These are phyloP conservation scores for Stegodyphus dumicola DNA, from an alignment of 1,140 invertebrate species.

Conservation along the genomic window DNA sequence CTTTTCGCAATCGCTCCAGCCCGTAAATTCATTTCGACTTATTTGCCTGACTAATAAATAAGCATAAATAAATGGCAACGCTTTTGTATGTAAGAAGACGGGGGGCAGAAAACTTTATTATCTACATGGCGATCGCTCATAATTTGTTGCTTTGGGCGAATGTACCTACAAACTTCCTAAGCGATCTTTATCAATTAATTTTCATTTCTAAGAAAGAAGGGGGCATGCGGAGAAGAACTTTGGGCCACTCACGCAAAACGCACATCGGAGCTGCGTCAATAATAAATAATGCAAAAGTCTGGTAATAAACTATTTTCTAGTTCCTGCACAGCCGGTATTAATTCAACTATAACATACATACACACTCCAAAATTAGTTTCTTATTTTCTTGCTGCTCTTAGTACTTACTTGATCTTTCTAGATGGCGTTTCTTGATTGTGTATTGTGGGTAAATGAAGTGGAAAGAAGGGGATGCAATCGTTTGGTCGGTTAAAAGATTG, in stretches of 20 bases:
- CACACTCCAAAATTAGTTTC: not conserved
- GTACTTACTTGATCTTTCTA: not conserved
- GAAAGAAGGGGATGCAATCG: not conserved
- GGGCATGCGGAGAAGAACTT: not conserved
- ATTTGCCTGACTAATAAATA: conserved; percentile 31
- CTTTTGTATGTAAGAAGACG: not conserved
- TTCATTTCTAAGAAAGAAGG: conserved; percentile 33
- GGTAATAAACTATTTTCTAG: not conserved
- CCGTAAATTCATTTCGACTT: conserved; percentile 27
- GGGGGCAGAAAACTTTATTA: not conserved
- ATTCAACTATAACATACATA: not conserved
- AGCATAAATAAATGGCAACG: conserved; percentile 14
- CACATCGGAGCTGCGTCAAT: not conserved
- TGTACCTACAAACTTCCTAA: conserved; percentile 1
- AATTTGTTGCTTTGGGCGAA: conserved; percentile 40
- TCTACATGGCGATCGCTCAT: conserved; percentile 19
- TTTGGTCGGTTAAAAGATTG: no score
- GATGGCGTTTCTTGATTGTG: not conserved
- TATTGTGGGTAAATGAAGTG: not conserved
- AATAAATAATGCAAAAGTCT: conserved; percentile 36
- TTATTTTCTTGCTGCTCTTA: not conserved
- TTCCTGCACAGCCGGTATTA: not conserved
- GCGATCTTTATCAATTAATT: conserved; percentile 53
- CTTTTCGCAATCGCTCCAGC: conserved; percentile 10
- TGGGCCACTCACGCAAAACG: conserved; percentile 13